Evolutionary conservation across 2,888 invertebrate genomes (phyloP).

Genomic region (Pyrrhia umbra): DNA sequence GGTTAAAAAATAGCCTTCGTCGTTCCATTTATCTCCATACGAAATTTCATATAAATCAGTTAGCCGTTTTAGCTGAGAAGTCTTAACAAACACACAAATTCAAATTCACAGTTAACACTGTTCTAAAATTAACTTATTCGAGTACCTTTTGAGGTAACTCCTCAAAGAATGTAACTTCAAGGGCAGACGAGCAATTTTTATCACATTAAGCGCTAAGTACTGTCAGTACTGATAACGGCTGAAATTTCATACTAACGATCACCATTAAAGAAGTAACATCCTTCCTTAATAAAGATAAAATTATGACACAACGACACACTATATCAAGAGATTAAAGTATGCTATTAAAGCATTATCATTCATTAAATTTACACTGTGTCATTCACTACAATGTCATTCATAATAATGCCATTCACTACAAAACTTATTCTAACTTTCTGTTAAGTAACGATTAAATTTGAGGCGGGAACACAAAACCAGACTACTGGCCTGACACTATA

Average conservation of each 20-base stretch:
- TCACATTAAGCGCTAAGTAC: conserved; percentile 51
- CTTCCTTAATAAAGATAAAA: conserved; percentile 16
- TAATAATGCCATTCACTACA: too few relatives aligned
- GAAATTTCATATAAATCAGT: too few relatives aligned
- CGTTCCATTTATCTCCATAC: too few relatives aligned
- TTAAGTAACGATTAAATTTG: too few relatives aligned
- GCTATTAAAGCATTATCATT: too few relatives aligned
- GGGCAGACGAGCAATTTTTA: conserved; percentile 54
- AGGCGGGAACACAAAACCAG: too few relatives aligned
- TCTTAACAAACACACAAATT: background rate
- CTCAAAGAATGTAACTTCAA: conserved; percentile 33
- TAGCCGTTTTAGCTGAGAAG: background rate
- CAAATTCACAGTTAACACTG: background rate
- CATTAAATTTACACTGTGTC: too few relatives aligned
- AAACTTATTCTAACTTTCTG: too few relatives aligned
- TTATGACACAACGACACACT: conserved; percentile 10
- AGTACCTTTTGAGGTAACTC: conserved; percentile 5
- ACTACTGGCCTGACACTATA: too few relatives aligned
- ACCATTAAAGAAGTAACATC: conserved; percentile 10
- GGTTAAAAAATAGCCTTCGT: too few relatives aligned
- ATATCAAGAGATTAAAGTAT: background rate
- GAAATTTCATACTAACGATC: conserved; percentile 52
- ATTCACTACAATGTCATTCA: too few relatives aligned
- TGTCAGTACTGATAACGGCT: conserved; percentile 44
- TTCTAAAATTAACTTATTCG: background rate